Evolutionary conservation across 2,888 invertebrate species (phyloP), one percentile per base, ranked within the genome.

Genomic region (Cryptus armator): DNA sequence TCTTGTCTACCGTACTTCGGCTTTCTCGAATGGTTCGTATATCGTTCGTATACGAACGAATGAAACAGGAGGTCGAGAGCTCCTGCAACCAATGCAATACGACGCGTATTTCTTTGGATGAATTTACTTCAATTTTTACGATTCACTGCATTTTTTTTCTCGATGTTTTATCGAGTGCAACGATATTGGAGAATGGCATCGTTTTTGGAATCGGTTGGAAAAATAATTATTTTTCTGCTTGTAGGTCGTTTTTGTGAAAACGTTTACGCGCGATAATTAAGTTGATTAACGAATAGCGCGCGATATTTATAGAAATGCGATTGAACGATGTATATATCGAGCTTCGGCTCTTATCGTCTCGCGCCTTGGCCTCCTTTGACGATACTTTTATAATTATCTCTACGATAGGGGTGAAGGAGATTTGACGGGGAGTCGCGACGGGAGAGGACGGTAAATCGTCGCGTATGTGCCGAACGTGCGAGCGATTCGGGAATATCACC

Each of bases 401-500:
- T 0, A 1, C 37, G 14, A 48, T 48, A 48, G 32, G 4, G 29
- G 29, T 6, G 44, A 19, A 6, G 10, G 10, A n/a, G 19, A 16
- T 53, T 32, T 32, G 12, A 5, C 5, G 46, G 32, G 14, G 5
- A 5, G 14, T 12, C 59, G 32, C 32, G 59, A 59, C 32, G 12
- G 24, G 67, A 51, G 29, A 59, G 32, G 76, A 76, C 75, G 32
- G 83, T 81, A 77, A 84, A 84, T 80, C 84, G 76, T 72, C 48
- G 51, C 59, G 71, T 80, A 76, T 80, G 62, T 83, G 62, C 74
- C 78, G 67, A 68, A 37, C 68, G 66, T 76, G 75, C 72, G 43
- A 46, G 75, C 74, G 77, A 81, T 64, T 78, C 77, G 72, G 51
- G 70, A 74, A 78, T 78, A 84, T 81, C 72, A 71, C 71, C 64